Conservation (phyloP, 2,888 invertebrate genomes). For the Acleris sparsana region DNA sequence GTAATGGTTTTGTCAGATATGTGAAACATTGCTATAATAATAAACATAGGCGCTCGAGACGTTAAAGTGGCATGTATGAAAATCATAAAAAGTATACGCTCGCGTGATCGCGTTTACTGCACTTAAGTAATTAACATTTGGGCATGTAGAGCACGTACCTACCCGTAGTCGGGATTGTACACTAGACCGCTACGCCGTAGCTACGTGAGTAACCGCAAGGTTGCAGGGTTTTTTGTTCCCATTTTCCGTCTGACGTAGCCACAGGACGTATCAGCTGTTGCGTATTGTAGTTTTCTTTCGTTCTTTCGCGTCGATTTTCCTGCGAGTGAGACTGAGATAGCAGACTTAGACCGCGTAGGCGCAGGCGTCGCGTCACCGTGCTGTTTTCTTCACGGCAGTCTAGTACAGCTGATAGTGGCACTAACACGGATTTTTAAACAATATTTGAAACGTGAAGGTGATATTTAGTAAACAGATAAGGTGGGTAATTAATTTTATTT, state of each 20-base stretch:
- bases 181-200: slow-evolving; percentile 7
- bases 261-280: slow-evolving; percentile 40
- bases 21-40: slow-evolving; percentile 11
- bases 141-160: slow-evolving; percentile 1
- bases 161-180: not conserved
- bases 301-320: slow-evolving; percentile 39
- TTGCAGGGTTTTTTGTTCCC: slow-evolving; percentile 46
- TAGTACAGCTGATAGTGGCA: slow-evolving; percentile 38
- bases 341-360: slow-evolving; percentile 11
- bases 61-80: slow-evolving; percentile 16
- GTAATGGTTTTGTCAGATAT: not conserved
- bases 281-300: slow-evolving; percentile 40
- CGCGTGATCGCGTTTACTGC: slow-evolving; percentile 23
- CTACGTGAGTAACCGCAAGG: slow-evolving; percentile 40
- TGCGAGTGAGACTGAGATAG: slow-evolving; percentile 20
- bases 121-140: slow-evolving; percentile 26
- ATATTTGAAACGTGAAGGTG: slow-evolving; percentile 29
- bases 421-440: slow-evolving; percentile 40
- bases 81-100: slow-evolving; percentile 20
- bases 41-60: slow-evolving; percentile 16
- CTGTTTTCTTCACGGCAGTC: slow-evolving; percentile 40
- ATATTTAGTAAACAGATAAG: slow-evolving; percentile 7
- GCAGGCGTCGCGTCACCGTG: slow-evolving; percentile 40
- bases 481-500: slow-evolving; percentile 16
- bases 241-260: slow-evolving; percentile 54